phyloP scores from a whole-genome alignment of 2,888 invertebrate genomes.

The Sarcophaga subvicina region DNA sequence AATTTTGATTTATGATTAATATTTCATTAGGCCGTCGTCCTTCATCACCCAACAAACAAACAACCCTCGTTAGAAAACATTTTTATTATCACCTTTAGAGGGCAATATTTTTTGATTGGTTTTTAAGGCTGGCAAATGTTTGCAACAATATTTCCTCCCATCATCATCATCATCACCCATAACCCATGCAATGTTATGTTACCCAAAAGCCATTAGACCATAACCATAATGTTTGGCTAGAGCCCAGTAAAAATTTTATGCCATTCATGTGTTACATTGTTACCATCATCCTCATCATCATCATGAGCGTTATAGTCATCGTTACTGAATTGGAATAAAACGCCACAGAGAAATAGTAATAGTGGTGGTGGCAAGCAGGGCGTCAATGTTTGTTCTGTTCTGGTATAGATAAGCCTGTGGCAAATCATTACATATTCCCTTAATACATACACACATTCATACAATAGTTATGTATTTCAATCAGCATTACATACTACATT shows the following conservation, averaged over 20 bases:
- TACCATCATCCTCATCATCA: background rate
- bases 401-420: conserved; percentile 80
- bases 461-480: background rate
- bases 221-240: conserved; percentile 9
- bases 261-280: background rate
- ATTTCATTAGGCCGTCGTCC: conserved; percentile 42
- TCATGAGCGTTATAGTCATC: too few relatives aligned
- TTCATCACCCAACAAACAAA: background rate
- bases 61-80: conserved; percentile 10
- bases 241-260: background rate
- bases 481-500: too few relatives aligned
- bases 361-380: conserved; percentile 71
- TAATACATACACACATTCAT: conserved; percentile 11
- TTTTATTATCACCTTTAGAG: conserved; percentile 33
- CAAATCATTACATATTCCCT: conserved; percentile 77
- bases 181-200: background rate
- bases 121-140: conserved; percentile 52
- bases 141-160: conserved; percentile 4
- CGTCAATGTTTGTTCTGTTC: conserved; percentile 81
- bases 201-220: background rate
- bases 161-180: conserved; percentile 18
- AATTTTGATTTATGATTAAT: conserved; percentile 61
- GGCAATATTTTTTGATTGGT: conserved; percentile 15
- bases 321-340: too few relatives aligned
- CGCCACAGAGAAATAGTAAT: too few relatives aligned